Base-by-base conservation (phyloP, 2,797 vertebrate species). In the Trematomus bernacchii region DNA sequence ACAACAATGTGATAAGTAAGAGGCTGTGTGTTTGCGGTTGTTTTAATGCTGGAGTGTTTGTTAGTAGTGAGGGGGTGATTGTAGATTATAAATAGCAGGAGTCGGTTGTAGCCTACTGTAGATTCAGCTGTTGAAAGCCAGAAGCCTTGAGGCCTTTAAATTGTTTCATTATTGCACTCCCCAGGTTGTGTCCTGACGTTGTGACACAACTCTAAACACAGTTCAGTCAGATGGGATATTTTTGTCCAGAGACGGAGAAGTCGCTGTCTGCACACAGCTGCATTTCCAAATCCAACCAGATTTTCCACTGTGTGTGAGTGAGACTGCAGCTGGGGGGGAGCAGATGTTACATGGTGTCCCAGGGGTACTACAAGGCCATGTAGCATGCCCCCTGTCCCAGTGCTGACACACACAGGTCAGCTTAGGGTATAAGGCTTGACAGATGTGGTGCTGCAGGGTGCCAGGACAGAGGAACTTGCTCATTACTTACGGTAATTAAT, bases 291-390 rank as follows among this genome's bases (percentile, higher is more conserved):
- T 48, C 37, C 12, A 40, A 21, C 21, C 10, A 67, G 53, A 64
- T 52, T 55, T 18, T 54, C 16, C 33, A n/a, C 54, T 47, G 5
- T 72, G 66, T 63, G 44, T 19, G 27, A 77, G 54, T 66, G 53
- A 21, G 71, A 3, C 57, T 73, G 69, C 90, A 92, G 80, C 85
- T 85, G 86, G 53, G 79, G 79, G 79, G 75, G 47, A 77, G 82
- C 85, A 90, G 85, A 87, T 87, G 88, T 69, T 77, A 60, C 58
- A 67, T 66, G 63, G 66, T 63, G 70, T 87, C 80, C 77, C 69
- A 14, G 52, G 43, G 77, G 76, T 53, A 54, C 54, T 66, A 54
- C 61, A 71, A 63, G 47, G 64, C 78, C 63, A 53, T 2, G 21
- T 55, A 71, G 65, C 78, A 82, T 79, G 55, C 83, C 27, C 51